These are phyloP conservation scores for Hippoglossus hippoglossus DNA, from an alignment of 2,797 vertebrate genomes.

Conservation along the genomic window DNA sequence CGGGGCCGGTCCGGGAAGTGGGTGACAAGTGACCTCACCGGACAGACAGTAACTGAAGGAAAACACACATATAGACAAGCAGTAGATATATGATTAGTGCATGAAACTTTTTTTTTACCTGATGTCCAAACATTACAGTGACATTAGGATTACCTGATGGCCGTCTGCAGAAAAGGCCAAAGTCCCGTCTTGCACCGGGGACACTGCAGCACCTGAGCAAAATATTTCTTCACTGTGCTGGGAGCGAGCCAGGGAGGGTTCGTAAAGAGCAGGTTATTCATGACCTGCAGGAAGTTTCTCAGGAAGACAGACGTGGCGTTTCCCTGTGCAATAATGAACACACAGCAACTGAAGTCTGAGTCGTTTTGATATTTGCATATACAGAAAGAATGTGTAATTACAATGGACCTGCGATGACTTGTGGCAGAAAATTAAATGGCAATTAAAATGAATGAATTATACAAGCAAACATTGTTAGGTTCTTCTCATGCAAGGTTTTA, in stretches of 20 bases:
- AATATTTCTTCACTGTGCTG: constrained; percentile 82
- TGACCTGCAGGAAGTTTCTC: constrained; percentile 79
- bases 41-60: constrained; percentile 83
- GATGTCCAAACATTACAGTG: not conserved
- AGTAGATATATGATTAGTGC: not conserved
- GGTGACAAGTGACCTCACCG: constrained; percentile 86
- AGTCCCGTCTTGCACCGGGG: constrained; percentile 78
- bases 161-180: constrained; percentile 81
- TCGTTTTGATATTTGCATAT: not conserved
- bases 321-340: constrained; percentile 71
- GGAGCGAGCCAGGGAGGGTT: constrained; percentile 89
- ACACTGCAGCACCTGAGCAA: constrained; percentile 89
- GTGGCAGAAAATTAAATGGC: not conserved
- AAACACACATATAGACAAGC: constrained; percentile 10
- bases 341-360: not conserved
- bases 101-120: not conserved
- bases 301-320: constrained; percentile 74
- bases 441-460: too few species aligned
- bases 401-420: not conserved
- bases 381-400: not conserved
- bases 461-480: too few species aligned
- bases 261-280: constrained; percentile 81
- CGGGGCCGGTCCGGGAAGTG: constrained; percentile 78
- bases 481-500: not conserved
- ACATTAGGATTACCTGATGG: constrained; percentile 77